Conservation (phyloP, 2,888 invertebrate species). For the Andrena bicolor region DNA sequence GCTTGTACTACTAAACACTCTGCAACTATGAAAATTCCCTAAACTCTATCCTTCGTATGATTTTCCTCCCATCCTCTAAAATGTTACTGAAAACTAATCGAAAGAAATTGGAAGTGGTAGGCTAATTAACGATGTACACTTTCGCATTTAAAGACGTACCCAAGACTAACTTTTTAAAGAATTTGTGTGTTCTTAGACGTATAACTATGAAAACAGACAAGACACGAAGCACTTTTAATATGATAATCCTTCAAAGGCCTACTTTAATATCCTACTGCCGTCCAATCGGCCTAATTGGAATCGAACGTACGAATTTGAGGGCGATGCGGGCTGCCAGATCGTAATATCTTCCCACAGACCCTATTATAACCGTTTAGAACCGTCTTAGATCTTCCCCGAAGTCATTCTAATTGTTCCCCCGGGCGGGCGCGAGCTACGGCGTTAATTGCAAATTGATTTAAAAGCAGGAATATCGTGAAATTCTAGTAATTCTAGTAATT, state of each 20-base stretch:
- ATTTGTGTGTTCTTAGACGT: not conserved
- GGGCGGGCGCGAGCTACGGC: not conserved
- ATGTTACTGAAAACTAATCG: too few species aligned
- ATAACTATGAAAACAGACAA: slow-evolving; percentile 15
- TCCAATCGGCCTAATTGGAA: slow-evolving; percentile 71
- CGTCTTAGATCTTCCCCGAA: slow-evolving; percentile 32
- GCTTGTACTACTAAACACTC: too few species aligned
- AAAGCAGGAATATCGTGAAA: slow-evolving; percentile 12
- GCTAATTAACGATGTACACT: too few species aligned
- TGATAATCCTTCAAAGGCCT: slow-evolving; percentile 51
- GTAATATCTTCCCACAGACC: slow-evolving; percentile 29
- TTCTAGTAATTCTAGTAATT: slow-evolving; percentile 10
- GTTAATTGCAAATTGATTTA: slow-evolving; percentile 32
- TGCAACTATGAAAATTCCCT: too few species aligned
- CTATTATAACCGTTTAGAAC: slow-evolving; percentile 41
- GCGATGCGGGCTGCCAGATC: slow-evolving; percentile 27
- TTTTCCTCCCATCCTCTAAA: too few species aligned
- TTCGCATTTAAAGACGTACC: too few species aligned
- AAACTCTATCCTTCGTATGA: too few species aligned
- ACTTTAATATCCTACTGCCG: slow-evolving; percentile 62
- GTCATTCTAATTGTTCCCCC: slow-evolving; percentile 32
- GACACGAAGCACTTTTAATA: not conserved
- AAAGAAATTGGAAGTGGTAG: too few species aligned
- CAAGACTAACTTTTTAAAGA: too few species aligned
- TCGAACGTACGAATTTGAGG: slow-evolving; percentile 65